Base-by-base conservation (phyloP, 2,888 invertebrate genomes). In the Synanthedon myopaeformis region DNA sequence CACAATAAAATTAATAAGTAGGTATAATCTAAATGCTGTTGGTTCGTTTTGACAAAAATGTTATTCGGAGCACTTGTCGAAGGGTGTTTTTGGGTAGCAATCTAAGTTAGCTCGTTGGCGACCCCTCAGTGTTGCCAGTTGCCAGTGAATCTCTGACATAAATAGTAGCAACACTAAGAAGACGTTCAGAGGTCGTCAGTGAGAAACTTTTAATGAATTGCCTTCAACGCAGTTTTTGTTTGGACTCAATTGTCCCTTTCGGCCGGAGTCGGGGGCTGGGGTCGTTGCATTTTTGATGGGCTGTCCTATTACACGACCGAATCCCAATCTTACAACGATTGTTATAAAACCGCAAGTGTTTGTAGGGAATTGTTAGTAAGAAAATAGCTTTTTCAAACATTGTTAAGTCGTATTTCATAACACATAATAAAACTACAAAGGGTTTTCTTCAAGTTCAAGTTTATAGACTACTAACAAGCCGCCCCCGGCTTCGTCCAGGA, bases 81-180 rank as follows among this genome's bases (percentile, higher is more conserved):
- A 65, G 63, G 62, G 66, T 63, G 65, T 69, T 64, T 42, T 42
- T n/a, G 67, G 62, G 70, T 66, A 64, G 73, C 79, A 82, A 81
- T 82, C 82, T 81, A 82, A 82, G 71, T 82, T 75, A 71, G 76
- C 73, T 76, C 82, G 78, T 82, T 80, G 74, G 70, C 75, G 70
- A 65, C 60, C 65, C 69, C 72, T 76, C 70, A 76, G 74, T 72
- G 70, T 69, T 64, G 59, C 58, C 59, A 23, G 70, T 69, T 64
- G 59, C 58, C 59, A 23, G 60, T 58, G 59, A 58, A 59, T 56
- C 63, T 64, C 51, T 63, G 63, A 68, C 63, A 70, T 69, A 73
- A 74, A 51, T 17, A 13, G 28, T 48, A 45, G 41, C 42, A 23
- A 5, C 23, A 23, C 23, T 23, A 23, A 23, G 23, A 23, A 23